Base-by-base conservation (phyloP, 1,140 invertebrate genomes). In the Drosophila nasuta region DNA sequence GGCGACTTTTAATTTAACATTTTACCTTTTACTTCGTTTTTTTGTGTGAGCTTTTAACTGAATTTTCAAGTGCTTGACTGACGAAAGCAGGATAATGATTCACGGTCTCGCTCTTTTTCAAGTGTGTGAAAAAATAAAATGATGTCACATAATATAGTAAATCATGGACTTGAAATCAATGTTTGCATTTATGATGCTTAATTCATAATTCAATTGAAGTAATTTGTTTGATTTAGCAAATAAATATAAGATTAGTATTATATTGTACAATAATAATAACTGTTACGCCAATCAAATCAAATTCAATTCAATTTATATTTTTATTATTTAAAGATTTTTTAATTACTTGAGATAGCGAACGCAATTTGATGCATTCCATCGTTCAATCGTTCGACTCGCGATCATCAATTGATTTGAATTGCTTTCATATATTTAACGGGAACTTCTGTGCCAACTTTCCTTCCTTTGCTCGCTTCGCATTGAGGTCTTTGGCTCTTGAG, bases 161-260 rank as follows among this genome's bases (percentile, higher is more conserved):
- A 67, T 35, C 13, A 49, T 20, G 11, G 17, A 59, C 13, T 25
- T 33, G 17, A 71, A 71, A 71, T 71, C 68, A 28, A 56, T 20
- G 28, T 46, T 7, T 46, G 43, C 43, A 64, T 71, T 71, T 48
- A 48, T 58, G 64, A 54, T 57, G 13, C 10, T 25, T 43, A 48
- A 56, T 66, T 20, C 7, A 63, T 5, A 48, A 46, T 33, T 11
- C 13, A 20, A 49, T 17, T 17, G 1, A 10, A 57, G 54, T 57
- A 41, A 66, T 41, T 46, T 35, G 57, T 51, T 54, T 15, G 13
- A 58, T 20, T 38, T 45, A 13, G 45, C 15, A 49, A 60, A 60
- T 57, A 57, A 59, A 30, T 60, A 30, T 60, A 62, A 49, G 5
- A 51, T 52, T 10, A 41, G 33, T 38, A 38, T 38, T 38, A 38